These are phyloP conservation scores for Aphidius colemani DNA, from an alignment of 2,888 invertebrate species.

Conservation along the genomic window DNA sequence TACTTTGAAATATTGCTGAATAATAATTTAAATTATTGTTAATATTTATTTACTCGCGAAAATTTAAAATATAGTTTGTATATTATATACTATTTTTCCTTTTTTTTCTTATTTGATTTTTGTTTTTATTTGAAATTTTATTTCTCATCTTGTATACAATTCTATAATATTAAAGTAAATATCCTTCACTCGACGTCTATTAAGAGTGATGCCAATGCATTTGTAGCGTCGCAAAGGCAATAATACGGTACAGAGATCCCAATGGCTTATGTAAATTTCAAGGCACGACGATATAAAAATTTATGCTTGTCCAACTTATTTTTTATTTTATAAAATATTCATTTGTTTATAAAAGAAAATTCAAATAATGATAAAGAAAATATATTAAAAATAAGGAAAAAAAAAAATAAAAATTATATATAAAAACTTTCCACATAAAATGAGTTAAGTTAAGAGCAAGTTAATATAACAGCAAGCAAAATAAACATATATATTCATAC, in stretches of 20 bases:
- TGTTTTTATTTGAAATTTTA: not conserved
- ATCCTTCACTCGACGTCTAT: conserved; percentile 54
- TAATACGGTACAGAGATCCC: conserved; percentile 42
- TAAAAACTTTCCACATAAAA: not conserved
- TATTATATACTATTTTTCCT: too few relatives aligned
- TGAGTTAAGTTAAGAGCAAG: not conserved
- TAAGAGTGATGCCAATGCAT: conserved; percentile 49
- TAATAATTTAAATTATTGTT: not conserved
- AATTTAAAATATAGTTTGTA: not conserved
- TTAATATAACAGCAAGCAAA: not conserved
- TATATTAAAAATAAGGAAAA: not conserved
- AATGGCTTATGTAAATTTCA: conserved; percentile 54
- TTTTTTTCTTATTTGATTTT: too few relatives aligned
- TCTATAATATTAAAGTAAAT: conserved; percentile 55
- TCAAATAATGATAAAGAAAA: not conserved
- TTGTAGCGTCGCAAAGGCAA: conserved; percentile 44
- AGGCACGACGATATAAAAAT: conserved; percentile 51
- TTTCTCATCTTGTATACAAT: conserved; percentile 28
- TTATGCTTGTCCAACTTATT: conserved; percentile 46
- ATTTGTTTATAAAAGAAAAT: too few relatives aligned
- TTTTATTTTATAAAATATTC: not conserved
- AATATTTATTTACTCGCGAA: too few relatives aligned
- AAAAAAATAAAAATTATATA: conserved; percentile 3
- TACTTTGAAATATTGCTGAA: conserved; percentile 5
- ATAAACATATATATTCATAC: conserved; percentile 11